phyloP scores from a whole-genome alignment of 1,140 invertebrate genomes.

The Tribolium madens region DNA sequence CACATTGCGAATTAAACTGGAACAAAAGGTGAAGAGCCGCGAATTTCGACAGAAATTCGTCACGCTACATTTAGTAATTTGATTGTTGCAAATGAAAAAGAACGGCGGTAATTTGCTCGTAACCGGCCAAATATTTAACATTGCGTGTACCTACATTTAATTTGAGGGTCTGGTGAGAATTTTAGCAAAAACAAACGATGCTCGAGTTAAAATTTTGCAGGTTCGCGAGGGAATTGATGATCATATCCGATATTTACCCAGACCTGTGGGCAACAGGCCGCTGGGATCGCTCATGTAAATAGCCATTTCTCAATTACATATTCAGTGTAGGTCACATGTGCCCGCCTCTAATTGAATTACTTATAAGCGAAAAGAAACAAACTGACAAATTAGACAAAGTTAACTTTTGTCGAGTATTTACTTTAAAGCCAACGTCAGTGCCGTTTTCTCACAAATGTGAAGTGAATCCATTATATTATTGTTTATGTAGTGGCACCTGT shows the following conservation, averaged over 20 bases:
- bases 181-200: constrained; percentile 28
- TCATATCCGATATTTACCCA: constrained; percentile 33
- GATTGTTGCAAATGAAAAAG: constrained; percentile 10
- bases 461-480: background rate
- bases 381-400: constrained; percentile 4
- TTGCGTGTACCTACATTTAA: constrained; percentile 10
- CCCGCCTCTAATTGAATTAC: constrained; percentile 31
- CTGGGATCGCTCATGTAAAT: constrained; percentile 20
- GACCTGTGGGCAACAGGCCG: background rate
- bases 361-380: constrained; percentile 22
- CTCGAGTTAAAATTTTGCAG: constrained; percentile 27
- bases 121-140: constrained; percentile 30
- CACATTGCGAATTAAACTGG: constrained; percentile 1
- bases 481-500: background rate
- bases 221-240: constrained; percentile 17
- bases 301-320: constrained; percentile 22
- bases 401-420: background rate
- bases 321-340: constrained; percentile 21
- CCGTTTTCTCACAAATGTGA: background rate
- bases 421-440: background rate
- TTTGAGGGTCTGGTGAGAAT: constrained; percentile 25
- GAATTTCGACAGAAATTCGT: background rate
- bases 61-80: constrained; percentile 9
- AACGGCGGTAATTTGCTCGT: constrained; percentile 11
- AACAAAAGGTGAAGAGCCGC: background rate